These are phyloP conservation scores for Perca flavescens DNA, from an alignment of 2,113 vertebrate genomes.

Conservation along the genomic window DNA sequence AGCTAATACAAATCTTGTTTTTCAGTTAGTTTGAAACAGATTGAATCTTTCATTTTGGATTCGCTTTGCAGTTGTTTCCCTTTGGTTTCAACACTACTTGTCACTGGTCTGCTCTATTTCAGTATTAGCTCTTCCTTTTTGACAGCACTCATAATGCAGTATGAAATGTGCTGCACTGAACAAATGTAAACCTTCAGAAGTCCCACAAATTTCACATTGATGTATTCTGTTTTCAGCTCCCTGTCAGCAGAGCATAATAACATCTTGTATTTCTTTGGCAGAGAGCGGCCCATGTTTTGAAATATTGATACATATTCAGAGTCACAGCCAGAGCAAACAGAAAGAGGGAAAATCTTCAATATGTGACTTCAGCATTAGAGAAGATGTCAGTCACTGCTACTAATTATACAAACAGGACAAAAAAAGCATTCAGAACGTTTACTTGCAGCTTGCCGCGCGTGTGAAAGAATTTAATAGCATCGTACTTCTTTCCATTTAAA, in stretches of 20 bases:
- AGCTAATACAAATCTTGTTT: background rate
- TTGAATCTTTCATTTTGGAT: background rate
- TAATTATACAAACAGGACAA: conserved; percentile 26
- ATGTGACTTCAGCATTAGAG: background rate
- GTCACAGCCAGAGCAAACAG: conserved; percentile 17
- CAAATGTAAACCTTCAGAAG: conserved; percentile 5
- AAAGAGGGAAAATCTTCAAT: conserved; percentile 34
- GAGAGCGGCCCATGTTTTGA: background rate
- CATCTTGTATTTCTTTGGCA: conserved; percentile 11
- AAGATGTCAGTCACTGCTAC: conserved; percentile 31
- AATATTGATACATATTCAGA: conserved; percentile 1
- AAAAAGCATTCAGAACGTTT: background rate
- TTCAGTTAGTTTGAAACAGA: background rate
- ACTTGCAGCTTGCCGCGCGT: background rate
- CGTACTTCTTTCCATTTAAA: background rate
- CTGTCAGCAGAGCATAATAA: conserved; percentile 5
- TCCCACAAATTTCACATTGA: conserved; percentile 16
- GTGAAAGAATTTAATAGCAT: background rate
- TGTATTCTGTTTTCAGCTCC: background rate
- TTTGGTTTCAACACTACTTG: background rate
- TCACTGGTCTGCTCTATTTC: background rate
- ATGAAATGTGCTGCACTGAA: conserved; percentile 24
- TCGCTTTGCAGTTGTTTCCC: background rate
- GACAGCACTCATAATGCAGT: conserved; percentile 7
- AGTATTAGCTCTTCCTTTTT: background rate